These are phyloP conservation scores for Frankliniella fusca DNA, from an alignment of 2,888 invertebrate species.

Conservation along the genomic window DNA sequence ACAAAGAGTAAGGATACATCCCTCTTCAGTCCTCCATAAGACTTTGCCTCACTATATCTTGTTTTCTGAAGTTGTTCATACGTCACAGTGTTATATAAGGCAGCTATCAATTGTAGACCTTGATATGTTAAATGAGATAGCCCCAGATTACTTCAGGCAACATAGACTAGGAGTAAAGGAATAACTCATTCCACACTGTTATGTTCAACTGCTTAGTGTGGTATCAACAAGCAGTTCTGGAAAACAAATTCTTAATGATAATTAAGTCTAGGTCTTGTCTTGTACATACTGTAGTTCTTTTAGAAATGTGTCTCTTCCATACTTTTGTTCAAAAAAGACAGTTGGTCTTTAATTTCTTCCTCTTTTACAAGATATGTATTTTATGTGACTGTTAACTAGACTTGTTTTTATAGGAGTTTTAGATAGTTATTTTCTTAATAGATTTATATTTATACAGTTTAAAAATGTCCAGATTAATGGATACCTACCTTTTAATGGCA, in stretches of 20 bases:
- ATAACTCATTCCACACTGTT: not conserved
- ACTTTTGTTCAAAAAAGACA: too few species aligned
- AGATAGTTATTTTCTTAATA: not conserved
- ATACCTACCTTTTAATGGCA: too few species aligned
- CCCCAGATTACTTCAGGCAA: constrained; percentile 37
- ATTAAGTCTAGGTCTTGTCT: not conserved
- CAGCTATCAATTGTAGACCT: constrained; percentile 71
- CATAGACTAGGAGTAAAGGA: constrained; percentile 29
- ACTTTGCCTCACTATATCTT: constrained; percentile 68
- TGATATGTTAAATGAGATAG: constrained; percentile 69
- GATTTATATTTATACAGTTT: not conserved
- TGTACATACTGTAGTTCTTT: not conserved
- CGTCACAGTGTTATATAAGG: constrained; percentile 74
- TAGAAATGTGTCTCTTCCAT: not conserved
- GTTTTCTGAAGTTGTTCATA: constrained; percentile 84
- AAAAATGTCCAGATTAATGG: not conserved
- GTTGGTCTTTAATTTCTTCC: too few species aligned
- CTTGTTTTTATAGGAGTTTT: not conserved
- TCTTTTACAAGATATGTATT: too few species aligned
- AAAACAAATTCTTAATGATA: too few species aligned
- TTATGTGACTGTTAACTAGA: too few species aligned
- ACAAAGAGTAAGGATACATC: constrained; percentile 75
- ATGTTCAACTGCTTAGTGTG: not conserved
- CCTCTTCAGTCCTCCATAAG: constrained; percentile 68
- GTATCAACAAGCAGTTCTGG: not conserved